These are phyloP conservation scores for Prunella himalayana DNA, from an alignment of 2,113 vertebrate species.

Conservation along the genomic window DNA sequence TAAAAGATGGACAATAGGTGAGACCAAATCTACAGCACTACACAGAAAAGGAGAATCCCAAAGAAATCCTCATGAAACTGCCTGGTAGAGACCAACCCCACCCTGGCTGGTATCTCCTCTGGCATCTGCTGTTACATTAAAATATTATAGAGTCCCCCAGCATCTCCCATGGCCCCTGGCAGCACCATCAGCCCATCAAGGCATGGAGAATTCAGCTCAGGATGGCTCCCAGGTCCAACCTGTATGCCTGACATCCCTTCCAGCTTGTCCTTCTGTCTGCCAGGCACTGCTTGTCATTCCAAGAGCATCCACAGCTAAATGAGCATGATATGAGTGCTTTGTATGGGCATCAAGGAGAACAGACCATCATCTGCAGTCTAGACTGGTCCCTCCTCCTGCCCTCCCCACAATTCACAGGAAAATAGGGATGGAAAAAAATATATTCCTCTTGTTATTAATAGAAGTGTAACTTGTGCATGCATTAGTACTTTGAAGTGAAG, in stretches of 20 bases:
- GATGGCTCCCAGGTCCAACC: neutral
- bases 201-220: neutral
- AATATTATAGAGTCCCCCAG: neutral
- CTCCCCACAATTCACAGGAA: neutral
- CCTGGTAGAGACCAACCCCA: neutral
- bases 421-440: neutral
- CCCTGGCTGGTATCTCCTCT: neutral
- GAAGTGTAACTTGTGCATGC: neutral
- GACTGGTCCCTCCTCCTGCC: neutral
- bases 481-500: neutral
- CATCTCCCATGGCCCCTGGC: neutral
- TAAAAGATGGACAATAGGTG: neutral
- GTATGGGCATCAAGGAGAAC: neutral
- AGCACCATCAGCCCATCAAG: neutral
- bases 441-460: neutral
- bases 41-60: neutral
- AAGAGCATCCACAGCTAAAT: neutral
- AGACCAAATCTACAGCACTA: neutral
- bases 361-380: neutral
- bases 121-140: neutral
- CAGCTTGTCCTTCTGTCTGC: neutral
- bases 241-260: neutral
- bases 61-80: neutral
- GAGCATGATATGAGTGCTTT: neutral
- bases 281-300: neutral